Conservation (phyloP, 2,888 invertebrate species). For the Lamellibrachia satsuma region DNA sequence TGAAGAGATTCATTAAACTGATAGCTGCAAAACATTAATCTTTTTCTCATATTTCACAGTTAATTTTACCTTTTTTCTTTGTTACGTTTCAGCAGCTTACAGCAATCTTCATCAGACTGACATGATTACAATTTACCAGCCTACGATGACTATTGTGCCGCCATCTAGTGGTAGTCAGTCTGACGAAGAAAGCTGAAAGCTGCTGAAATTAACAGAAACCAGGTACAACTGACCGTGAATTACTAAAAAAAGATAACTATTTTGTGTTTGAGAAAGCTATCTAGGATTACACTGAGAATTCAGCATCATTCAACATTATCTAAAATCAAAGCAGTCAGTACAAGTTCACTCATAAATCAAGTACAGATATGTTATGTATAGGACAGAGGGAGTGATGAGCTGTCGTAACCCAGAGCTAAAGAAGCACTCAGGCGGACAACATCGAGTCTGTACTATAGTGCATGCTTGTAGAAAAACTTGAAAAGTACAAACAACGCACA, state of each 20-base stretch:
- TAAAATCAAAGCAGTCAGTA: neutral
- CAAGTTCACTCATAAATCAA: neutral
- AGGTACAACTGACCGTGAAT: no score
- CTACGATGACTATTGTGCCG: no score
- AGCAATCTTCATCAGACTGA: no score
- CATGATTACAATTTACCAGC: no score
- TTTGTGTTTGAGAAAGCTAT: neutral
- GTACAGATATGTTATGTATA: neutral
- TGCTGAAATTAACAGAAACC: no score
- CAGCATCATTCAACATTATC: neutral
- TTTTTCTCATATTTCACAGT: no score
- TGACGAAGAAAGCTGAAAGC: no score
- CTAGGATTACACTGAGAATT: neutral
- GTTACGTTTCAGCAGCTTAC: no score
- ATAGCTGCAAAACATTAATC: no score
- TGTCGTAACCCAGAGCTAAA: neutral
- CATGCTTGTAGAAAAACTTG: neutral
- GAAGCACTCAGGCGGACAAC: neutral
- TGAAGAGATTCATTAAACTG: no score
- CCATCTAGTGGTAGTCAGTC: no score
- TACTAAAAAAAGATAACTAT: neutral
- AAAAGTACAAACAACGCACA: neutral
- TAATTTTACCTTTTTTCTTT: no score
- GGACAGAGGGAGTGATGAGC: neutral
- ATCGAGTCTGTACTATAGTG: neutral